These are phyloP conservation scores for Pangasius djambal DNA, from an alignment of 2,797 vertebrate genomes.

Conservation along the genomic window DNA sequence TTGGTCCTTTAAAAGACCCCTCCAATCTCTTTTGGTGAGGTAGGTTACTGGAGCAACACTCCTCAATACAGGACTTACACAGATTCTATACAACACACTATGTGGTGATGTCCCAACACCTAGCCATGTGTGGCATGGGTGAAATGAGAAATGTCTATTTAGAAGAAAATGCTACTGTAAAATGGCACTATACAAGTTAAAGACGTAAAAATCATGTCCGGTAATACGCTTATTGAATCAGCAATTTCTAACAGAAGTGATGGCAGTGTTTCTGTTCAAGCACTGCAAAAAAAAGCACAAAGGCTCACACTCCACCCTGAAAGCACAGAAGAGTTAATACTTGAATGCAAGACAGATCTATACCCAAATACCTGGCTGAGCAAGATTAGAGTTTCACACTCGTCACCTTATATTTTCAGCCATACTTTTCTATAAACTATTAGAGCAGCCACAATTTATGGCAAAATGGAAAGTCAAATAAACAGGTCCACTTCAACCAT, in stretches of 20 bases:
- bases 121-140: conserved; percentile 32
- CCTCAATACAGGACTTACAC: conserved; percentile 60
- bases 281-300: conserved; percentile 14
- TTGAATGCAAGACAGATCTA: conserved; percentile 26
- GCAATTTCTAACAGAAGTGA: conserved; percentile 15
- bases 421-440: conserved; percentile 36
- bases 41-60: conserved; percentile 71
- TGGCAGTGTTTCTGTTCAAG: conserved; percentile 14
- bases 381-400: background rate
- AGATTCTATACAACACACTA: conserved; percentile 54
- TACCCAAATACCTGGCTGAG: conserved; percentile 20
- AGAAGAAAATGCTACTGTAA: conserved; percentile 56
- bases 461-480: conserved; percentile 49
- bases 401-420: conserved; percentile 19
- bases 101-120: conserved; percentile 33
- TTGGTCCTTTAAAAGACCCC: conserved; percentile 62
- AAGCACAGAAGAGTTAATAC: conserved; percentile 42
- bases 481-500: conserved; percentile 51
- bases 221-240: conserved; percentile 46
- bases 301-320: conserved; percentile 15
- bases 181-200: conserved; percentile 55
- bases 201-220: conserved; percentile 57
- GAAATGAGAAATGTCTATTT: conserved; percentile 52
- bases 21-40: conserved; percentile 68
- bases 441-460: conserved; percentile 40